Evolutionary conservation across 64 coral and sea anemone genomes (phyloP).

Genomic region (Actinia equina): DNA sequence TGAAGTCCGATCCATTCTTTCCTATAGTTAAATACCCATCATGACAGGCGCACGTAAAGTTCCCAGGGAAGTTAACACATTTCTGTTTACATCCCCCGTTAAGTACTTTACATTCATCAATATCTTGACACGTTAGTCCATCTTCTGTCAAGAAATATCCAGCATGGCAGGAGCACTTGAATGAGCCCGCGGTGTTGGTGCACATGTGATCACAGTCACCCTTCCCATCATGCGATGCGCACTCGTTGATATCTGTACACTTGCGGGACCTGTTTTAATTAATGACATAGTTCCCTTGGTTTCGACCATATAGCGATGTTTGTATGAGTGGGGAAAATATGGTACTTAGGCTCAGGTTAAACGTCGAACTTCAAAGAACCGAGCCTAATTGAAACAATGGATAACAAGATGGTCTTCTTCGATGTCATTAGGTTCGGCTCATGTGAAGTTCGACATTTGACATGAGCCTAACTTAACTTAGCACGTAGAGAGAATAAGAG

Average conservation of each 20-base stretch:
- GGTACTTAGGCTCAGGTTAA: no score
- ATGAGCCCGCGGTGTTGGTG: constrained; percentile 86
- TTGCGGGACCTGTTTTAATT: constrained; percentile 46
- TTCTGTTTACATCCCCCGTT: constrained; percentile 77
- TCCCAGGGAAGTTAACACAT: constrained; percentile 67
- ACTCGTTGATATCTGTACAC: constrained; percentile 86
- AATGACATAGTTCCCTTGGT: no score
- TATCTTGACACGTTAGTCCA: constrained; percentile 67
- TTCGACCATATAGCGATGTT: no score
- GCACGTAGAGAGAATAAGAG: no score
- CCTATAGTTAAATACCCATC: constrained; percentile 63
- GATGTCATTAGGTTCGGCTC: no score
- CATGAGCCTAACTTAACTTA: no score
- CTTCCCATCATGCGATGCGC: constrained; percentile 72
- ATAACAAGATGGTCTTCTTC: no score
- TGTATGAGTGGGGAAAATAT: no score
- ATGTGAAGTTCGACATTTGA: no score
- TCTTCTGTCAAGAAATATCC: constrained; percentile 64
- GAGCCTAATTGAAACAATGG: no score
- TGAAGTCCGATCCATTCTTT: constrained; percentile 55
- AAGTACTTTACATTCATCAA: constrained; percentile 64
- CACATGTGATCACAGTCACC: constrained; percentile 91
- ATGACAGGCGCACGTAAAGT: constrained; percentile 51
- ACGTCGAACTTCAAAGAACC: no score
- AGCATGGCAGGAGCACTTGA: constrained; percentile 70